Conservation (phyloP, 2,797 vertebrate species). For the Anguilla obscura region DNA sequence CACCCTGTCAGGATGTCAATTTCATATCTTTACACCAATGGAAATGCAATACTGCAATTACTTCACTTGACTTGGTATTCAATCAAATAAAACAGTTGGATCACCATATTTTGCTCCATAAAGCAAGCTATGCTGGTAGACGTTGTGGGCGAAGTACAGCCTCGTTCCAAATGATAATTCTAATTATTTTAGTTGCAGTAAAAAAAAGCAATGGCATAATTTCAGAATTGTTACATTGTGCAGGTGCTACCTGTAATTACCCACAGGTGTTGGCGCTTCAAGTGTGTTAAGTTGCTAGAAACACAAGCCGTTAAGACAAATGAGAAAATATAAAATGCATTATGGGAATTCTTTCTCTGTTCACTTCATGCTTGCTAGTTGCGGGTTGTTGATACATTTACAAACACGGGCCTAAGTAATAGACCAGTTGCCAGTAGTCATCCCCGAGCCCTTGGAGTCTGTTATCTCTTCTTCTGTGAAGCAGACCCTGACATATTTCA, state of each 20-base stretch:
- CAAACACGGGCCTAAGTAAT: not conserved
- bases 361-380: not conserved
- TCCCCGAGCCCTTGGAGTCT: not conserved
- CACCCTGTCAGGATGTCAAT: not conserved
- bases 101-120: not conserved
- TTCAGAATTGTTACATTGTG: not conserved
- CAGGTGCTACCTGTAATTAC: slow-evolving; percentile 7
- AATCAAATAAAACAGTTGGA: not conserved
- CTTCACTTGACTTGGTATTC: not conserved
- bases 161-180: not conserved
- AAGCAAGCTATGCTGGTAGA: not conserved
- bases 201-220: not conserved
- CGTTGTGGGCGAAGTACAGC: not conserved
- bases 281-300: not conserved
- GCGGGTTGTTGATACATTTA: not conserved
- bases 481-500: not conserved
- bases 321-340: not conserved
- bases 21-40: not conserved
- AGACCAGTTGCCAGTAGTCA: not conserved
- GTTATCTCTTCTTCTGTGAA: not conserved
- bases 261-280: not conserved
- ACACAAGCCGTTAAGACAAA: not conserved
- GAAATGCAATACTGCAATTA: not conserved
- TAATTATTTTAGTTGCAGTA: not conserved
- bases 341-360: not conserved